Conservation (phyloP, 2,888 invertebrate species). For the Hirtodrosophila histrioides region DNA sequence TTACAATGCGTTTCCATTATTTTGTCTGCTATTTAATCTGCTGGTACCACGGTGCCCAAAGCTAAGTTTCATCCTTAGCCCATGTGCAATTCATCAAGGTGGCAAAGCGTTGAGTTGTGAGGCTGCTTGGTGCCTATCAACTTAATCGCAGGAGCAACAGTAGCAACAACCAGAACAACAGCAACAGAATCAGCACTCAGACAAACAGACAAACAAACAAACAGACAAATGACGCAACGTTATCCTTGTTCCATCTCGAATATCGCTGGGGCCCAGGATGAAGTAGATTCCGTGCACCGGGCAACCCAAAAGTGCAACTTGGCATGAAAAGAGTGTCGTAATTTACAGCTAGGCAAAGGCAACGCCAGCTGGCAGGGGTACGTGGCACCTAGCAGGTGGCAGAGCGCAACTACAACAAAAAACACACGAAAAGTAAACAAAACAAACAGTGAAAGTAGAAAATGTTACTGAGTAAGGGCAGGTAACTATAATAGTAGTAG, state of each 20-base stretch:
- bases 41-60: slow-evolving; percentile 24
- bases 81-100: slow-evolving; percentile 63
- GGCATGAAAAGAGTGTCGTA: slow-evolving; percentile 73
- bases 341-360: slow-evolving; percentile 54
- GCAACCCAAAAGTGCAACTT: slow-evolving; percentile 70
- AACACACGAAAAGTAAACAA: slow-evolving; percentile 33
- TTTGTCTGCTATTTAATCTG: not conserved
- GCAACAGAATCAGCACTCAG: slow-evolving; percentile 39
- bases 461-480: slow-evolving; percentile 9
- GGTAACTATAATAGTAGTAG: not conserved
- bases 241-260: slow-evolving; percentile 45
- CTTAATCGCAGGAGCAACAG: slow-evolving; percentile 59
- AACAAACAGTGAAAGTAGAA: slow-evolving; percentile 16
- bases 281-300: slow-evolving; percentile 26
- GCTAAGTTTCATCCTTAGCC: slow-evolving; percentile 19
- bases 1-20: not conserved
- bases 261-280: slow-evolving; percentile 9
- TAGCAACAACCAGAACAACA: slow-evolving; percentile 12
- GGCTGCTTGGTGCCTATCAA: slow-evolving; percentile 64
- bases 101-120: slow-evolving; percentile 35
- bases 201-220: slow-evolving; percentile 30
- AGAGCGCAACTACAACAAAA: slow-evolving; percentile 26
- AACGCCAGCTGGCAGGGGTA: slow-evolving; percentile 6
- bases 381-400: no score
- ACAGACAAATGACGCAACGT: slow-evolving; percentile 19